phyloP scores from a whole-genome alignment of 2,888 invertebrate genomes.

The Scaptomyza cyrtandrae region DNA sequence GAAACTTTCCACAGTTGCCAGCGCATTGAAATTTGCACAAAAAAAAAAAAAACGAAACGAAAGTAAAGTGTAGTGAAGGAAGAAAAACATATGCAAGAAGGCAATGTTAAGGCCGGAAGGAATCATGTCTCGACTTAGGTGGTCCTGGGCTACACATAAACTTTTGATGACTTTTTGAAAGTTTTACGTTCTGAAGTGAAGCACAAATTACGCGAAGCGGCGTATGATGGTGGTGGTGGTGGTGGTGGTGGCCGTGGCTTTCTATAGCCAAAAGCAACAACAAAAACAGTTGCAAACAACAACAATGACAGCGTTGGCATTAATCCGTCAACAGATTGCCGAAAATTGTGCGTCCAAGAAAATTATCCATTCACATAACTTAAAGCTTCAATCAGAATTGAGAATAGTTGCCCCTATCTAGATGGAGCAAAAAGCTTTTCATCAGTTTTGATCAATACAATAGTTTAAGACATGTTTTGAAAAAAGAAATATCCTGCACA shows the following conservation, averaged over 20 bases:
- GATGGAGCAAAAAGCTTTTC: neutral
- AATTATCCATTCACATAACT: slow-evolving; percentile 31
- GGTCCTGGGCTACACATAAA: slow-evolving; percentile 63
- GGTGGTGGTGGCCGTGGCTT: slow-evolving; percentile 1
- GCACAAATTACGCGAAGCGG: slow-evolving; percentile 60
- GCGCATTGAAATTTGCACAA: slow-evolving; percentile 17
- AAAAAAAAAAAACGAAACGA: neutral
- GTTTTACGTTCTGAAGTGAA: slow-evolving; percentile 66
- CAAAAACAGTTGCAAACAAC: neutral
- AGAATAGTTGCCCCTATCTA: slow-evolving; percentile 5
- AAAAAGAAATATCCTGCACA: no score
- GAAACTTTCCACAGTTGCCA: slow-evolving; percentile 37
- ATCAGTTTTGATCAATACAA: neutral
- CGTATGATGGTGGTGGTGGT: neutral
- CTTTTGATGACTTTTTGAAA: slow-evolving; percentile 76
- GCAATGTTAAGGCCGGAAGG: slow-evolving; percentile 37
- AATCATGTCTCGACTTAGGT: slow-evolving; percentile 57
- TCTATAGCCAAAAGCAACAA: slow-evolving; percentile 42
- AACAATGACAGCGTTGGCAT: slow-evolving; percentile 23
- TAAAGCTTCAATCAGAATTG: slow-evolving; percentile 34
- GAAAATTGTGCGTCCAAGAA: slow-evolving; percentile 24
- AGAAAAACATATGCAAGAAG: slow-evolving; percentile 47
- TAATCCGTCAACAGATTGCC: slow-evolving; percentile 56
- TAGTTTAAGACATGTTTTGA: neutral
- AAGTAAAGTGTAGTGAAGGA: neutral